Base-by-base conservation (phyloP, 2,797 vertebrate genomes). In the Lophius americanus region DNA sequence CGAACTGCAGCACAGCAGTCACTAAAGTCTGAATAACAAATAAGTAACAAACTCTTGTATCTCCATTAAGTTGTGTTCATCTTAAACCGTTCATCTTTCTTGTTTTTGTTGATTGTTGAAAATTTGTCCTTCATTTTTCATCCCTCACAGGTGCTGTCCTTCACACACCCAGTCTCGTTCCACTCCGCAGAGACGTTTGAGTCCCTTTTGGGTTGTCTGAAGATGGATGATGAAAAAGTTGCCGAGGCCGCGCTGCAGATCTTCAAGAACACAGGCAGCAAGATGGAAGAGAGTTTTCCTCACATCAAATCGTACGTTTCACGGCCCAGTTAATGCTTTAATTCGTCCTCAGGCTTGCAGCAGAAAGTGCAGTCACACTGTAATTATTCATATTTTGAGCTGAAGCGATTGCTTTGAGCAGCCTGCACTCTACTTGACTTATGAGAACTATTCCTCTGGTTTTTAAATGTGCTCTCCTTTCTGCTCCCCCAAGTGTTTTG, bases 191-290 rank as follows among this genome's bases (percentile, higher is more conserved):
- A 99, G 93, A 99, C 98, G 1, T 99, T 99, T 42, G 98, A 99
- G 84, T 99, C 97, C 51, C 95, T 99, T 60, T 76, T 99, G 51
- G 96, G 96, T 83, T 99, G 98, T 85, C 89, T 99, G 78, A 99
- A 98, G 90, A 99, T 99, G 97, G 97, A 99, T 11, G 98, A 99
- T 57, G 98, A 99, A 90, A 99, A 99, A 89, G 98, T 99, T 41
- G 97, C 98, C 0, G 97, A 99, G 89, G 97, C 97, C 0, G 97
- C 97, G 0, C 92, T 99, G 85, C 98, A 99, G 84, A 99, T 99
- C 90, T 99, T 99, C 79, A 98, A 97, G 89, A 99, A 99, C 82
- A 99, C 98, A 0, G 98, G 97, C 75, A 92, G 94, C 89, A 98
- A 94, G 93, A 95, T 99, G 91, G 98, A 99, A 85, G 97, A 98